A percentile compares a stretch with the other conserved stretches of the same genome.
phyloP scores from a whole-genome alignment of 1,140 invertebrate genomes.

The Dendrolimus kikuchii region DNA sequence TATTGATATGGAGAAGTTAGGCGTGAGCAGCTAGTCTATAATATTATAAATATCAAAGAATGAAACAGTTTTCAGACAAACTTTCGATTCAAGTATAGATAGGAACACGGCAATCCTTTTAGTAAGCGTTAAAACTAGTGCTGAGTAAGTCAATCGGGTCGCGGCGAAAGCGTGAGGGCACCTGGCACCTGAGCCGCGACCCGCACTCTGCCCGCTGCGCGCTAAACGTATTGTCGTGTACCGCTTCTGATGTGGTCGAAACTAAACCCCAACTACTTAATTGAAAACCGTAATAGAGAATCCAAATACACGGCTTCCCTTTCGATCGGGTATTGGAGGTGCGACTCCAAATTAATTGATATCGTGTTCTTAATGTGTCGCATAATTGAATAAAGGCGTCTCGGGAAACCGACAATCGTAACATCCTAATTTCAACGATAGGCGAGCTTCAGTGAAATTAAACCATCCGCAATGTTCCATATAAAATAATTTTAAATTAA shows the following conservation, averaged over 20 bases:
- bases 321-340: constrained; percentile 37
- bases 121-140: constrained; percentile 47
- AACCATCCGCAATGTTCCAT: neutral
- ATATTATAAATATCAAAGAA: too few relatives aligned
- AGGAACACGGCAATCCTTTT: constrained; percentile 63
- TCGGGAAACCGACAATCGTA: neutral
- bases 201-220: constrained; percentile 19
- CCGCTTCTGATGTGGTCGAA: constrained; percentile 34
- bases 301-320: constrained; percentile 57
- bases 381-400: constrained; percentile 16
- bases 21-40: too few relatives aligned
- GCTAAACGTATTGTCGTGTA: constrained; percentile 64
- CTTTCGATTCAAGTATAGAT: constrained; percentile 35
- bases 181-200: constrained; percentile 28
- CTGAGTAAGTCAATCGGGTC: constrained; percentile 34
- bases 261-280: constrained; percentile 61
- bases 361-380: constrained; percentile 13
- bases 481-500: constrained; percentile 41
- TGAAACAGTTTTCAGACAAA: too few relatives aligned
- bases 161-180: constrained; percentile 16
- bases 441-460: constrained; percentile 1
- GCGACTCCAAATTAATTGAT: constrained; percentile 30
- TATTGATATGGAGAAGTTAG: too few relatives aligned
- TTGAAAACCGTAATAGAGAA: constrained; percentile 58
- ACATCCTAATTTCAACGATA: neutral